These are phyloP conservation scores for Neogale vison DNA, from an alignment of 2,113 vertebrate species.

Conservation along the genomic window DNA sequence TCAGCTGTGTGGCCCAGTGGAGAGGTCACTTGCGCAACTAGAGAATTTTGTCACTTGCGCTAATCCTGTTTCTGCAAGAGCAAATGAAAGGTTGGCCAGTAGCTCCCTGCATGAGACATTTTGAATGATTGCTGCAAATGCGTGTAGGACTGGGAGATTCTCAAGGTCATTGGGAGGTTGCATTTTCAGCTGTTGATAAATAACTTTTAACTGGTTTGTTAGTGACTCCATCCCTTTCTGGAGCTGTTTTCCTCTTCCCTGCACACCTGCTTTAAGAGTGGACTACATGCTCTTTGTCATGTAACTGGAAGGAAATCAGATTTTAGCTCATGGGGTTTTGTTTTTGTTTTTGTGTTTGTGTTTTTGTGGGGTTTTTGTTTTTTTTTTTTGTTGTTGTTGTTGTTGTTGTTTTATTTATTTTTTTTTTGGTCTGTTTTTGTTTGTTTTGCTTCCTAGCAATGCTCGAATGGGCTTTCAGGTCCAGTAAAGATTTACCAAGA, in stretches of 20 bases:
- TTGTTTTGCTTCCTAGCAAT: too few species aligned
- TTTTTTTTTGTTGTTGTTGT: too few species aligned
- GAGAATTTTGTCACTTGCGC: neutral
- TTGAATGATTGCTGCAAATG: neutral
- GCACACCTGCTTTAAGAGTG: neutral
- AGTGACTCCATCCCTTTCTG: neutral
- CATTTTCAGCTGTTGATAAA: slow-evolving; percentile 9
- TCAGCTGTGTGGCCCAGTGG: neutral
- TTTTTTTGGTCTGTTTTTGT: too few species aligned
- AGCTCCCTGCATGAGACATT: neutral
- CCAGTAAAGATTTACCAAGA: neutral
- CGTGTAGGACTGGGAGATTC: neutral
- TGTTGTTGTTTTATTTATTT: too few species aligned
- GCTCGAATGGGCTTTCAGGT: neutral
- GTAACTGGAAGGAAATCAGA: neutral
- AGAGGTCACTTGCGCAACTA: neutral
- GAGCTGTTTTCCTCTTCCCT: neutral
- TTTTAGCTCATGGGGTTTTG: neutral
- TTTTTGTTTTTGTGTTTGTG: neutral
- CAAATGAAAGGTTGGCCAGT: neutral
- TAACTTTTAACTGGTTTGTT: neutral
- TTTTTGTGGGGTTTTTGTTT: too few species aligned
- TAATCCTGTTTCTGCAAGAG: slow-evolving; percentile 1
- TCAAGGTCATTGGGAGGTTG: neutral
- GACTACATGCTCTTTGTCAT: neutral